Base-by-base conservation (phyloP, 2,113 vertebrate species). In the Ivindomyrus marchei region DNA sequence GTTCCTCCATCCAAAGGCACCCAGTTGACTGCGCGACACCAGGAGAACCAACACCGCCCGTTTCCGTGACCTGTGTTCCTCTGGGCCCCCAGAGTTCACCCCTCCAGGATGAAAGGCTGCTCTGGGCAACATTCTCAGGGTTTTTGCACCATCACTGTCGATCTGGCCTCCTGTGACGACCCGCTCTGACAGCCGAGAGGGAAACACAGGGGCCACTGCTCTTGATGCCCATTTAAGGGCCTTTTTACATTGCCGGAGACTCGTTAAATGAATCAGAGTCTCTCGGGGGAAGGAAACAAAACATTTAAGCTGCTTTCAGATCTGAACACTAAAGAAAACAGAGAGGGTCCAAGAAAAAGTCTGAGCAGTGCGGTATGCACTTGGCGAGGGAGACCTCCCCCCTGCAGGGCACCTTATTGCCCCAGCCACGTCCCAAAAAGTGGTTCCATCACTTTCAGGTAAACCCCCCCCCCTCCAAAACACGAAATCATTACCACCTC, bases 181-280 rank as follows among this genome's bases (percentile, higher is more conserved):
- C 66, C 90, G 47, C 90, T 90, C 90, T 89, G 83, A 89, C 13
- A 53, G 77, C 87, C n/a, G 92, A 90, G 49, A 92, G 90, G 91
- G 53, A 91, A 90, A 83, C 31, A 45, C 91, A 88, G 83, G 84
- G 49, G 91, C 89, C 87, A 89, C 90, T 88, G 88, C 90, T 49
- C 89, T 90, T 80, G 91, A 93, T 95, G 94, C 91, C 96, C 95
- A 95, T 96, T 92, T 96, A 96, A 56, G 95, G 96, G 92, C 91
- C 93, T 93, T 93, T 94, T 85, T 3, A 89, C 39, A 85, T 46
- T 93, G 91, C 92, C 92, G 77, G 91, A 92, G 92, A 93, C 92
- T 93, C 91, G 90, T 93, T 94, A 95, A 95, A 95, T 94, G 95
- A 95, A 95, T 94, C 93, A 90, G 91, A 93, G 84, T 90, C 92